Evolutionary conservation across 2,888 invertebrate species (phyloP), one percentile per base, ranked within the genome.

Genomic region (Ametastegia equiseti): DNA sequence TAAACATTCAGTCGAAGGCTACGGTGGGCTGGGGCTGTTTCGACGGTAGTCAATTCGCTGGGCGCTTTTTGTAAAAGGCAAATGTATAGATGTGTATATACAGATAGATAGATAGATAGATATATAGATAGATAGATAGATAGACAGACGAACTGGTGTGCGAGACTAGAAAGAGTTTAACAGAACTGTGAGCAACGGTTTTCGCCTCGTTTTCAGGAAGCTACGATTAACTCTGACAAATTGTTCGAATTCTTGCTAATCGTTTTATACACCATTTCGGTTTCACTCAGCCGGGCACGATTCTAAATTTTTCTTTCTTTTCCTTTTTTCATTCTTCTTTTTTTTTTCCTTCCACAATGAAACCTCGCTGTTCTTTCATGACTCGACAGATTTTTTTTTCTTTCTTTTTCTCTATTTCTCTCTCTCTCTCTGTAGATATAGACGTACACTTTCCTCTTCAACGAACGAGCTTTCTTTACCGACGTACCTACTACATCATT

Each of bases 401-500:
- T 67, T n/a, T 39, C 9, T 67, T 11, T 69, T 27, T 78, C 39
- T 27, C 23, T 57, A 23, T 19, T 33, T 60, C 6, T 3, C 27
- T 27, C 15, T 27, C 39, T 57, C 7, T 39, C 23, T 42, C 23
- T 60, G 23, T 19, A 33, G 33, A 19, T 54, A 45, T 69, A 13
- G 27, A 0, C 11, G 15, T 7, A 5, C 54, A 7, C 39, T n/a
- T 19, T n/a, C 9, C 39, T 13, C 15, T 67, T 45, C 30, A n/a
- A 1, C 13, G 71, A n/a, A 47, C 45, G 23, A 30, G 15, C 27
- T 45, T 71, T 71, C 42, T 42, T 27, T n/a, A 30, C 45, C 71
- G 71, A 23, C n/a, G n/a, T n/a, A n/a, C n/a, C n/a, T n/a, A n/a
- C n/a, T 45, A 19, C 75, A 45, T 75, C 75, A 54, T 75, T 75